A percentile compares a stretch with the other conserved stretches of the same genome.
phyloP scores from a whole-genome alignment of 2,113 vertebrate species.

The Etia nguti region DNA sequence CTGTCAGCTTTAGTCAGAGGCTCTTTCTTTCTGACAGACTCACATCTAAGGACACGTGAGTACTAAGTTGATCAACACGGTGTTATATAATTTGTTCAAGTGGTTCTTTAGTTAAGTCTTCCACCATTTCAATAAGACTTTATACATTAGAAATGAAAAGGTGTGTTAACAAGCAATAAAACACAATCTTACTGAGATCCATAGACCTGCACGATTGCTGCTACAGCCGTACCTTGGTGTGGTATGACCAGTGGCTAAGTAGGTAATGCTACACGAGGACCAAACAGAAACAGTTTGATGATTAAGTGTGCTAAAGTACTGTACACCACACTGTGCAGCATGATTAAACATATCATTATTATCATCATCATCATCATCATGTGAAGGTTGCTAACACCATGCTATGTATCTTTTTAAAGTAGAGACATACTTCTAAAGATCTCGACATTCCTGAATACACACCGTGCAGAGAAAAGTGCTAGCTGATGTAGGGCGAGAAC shows the following conservation, averaged over 20 bases:
- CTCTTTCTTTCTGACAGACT: background rate
- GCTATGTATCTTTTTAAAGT: background rate
- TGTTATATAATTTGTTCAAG: background rate
- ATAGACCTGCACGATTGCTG: background rate
- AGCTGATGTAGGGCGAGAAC: conserved; percentile 35
- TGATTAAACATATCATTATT: background rate
- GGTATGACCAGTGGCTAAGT: background rate
- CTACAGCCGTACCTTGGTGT: background rate
- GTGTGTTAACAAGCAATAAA: background rate
- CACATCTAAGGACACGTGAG: background rate
- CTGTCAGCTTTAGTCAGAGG: background rate
- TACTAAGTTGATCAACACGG: background rate
- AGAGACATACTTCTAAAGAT: background rate
- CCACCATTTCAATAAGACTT: background rate
- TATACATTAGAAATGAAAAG: background rate
- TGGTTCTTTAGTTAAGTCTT: background rate
- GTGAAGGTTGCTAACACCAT: background rate
- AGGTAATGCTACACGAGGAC: background rate
- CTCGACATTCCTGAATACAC: too few species aligned
- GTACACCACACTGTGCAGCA: background rate
- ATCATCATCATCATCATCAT: background rate
- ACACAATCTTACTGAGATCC: background rate
- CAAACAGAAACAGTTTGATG: background rate
- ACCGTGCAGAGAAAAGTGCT: too few species aligned
- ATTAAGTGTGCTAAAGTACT: background rate